Evolutionary conservation across 2,113 vertebrate genomes (phyloP), one percentile per base, ranked within the genome.

Genomic region (Erythrocercus mccallii): DNA sequence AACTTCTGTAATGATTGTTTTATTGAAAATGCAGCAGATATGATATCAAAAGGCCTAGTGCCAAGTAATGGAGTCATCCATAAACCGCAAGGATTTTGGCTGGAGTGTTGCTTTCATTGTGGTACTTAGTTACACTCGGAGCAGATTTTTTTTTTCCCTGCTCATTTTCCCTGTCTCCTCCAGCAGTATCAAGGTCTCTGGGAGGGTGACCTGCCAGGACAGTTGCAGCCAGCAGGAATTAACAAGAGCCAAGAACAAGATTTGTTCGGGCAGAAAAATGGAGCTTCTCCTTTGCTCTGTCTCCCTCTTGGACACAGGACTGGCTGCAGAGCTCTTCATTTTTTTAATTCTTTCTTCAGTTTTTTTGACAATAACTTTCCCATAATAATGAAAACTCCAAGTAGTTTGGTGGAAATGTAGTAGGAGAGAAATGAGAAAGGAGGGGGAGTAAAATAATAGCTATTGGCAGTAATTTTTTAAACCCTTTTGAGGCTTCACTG

Each of bases 131-230:
- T 77, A 56, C 17, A 88, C 51, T 66, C 0, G 0, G 61, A 65
- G 9, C 37, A 61, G 81, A 47, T 37, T 47, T 60, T 37, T 60
- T 37, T 38, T 56, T 40, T 4, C 44, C 33, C 61, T 38, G 31
- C 12, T 83, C 8, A 4, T 82, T 91, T 92, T 18, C 19, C 61
- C 21, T 24, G 6, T 57, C 51, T 93, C 50, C 37, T 81, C 60
- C 68, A 50, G 51, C 25, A 5, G 4, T 28, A 74, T 27, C 23
- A 9, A 48, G 73, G 53, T 81, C 78, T 60, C 28, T 2, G 3
- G 40, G 27, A 72, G 37, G 33, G 27, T 92, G 83, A 96, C 76
- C 68, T 87, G 69, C 68, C 90, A 76, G 84, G 92, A 96, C 95
- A 95, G 88, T 76, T 95, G 96, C 83, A 94, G 82, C 38, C 57